A percentile compares a stretch with the other conserved stretches of the same genome.
These are phyloP conservation scores for Helostoma temminkii DNA, from an alignment of 2,797 vertebrate genomes.

Conservation along the genomic window DNA sequence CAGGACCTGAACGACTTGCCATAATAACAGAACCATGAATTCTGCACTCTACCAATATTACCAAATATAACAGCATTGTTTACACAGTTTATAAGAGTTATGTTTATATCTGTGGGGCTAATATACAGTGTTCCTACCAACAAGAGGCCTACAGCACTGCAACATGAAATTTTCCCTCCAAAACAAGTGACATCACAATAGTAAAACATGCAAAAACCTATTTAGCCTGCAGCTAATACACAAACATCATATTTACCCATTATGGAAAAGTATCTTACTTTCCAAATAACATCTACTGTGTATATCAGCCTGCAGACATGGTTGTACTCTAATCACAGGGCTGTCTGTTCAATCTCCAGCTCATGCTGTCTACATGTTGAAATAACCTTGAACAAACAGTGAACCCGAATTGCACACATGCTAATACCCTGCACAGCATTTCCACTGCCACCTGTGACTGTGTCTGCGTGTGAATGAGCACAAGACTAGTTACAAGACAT, in stretches of 20 bases:
- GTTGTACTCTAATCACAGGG: background rate
- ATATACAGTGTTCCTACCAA: constrained; percentile 22
- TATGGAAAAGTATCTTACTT: constrained; percentile 15
- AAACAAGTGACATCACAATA: constrained; percentile 23
- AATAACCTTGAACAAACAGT: background rate
- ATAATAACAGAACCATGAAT: too few species aligned
- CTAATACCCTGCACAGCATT: too few species aligned
- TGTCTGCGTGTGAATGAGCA: too few species aligned
- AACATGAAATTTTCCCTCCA: constrained; percentile 18
- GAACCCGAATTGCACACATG: background rate
- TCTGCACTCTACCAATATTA: too few species aligned
- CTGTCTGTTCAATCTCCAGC: background rate
- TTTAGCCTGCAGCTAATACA: constrained; percentile 3
- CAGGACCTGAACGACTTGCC: too few species aligned
- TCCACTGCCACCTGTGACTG: too few species aligned
- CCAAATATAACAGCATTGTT: background rate
- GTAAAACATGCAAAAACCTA: constrained; percentile 29
- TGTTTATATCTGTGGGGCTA: constrained; percentile 23
- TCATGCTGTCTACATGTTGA: background rate
- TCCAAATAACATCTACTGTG: background rate
- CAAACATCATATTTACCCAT: constrained; percentile 9
- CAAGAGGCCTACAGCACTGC: constrained; percentile 20
- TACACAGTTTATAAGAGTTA: constrained; percentile 4
- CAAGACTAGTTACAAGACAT: too few species aligned
- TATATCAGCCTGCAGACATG: background rate